These are phyloP conservation scores for Drosophila parthenogenetica DNA, from an alignment of 2,888 invertebrate species.

Conservation along the genomic window DNA sequence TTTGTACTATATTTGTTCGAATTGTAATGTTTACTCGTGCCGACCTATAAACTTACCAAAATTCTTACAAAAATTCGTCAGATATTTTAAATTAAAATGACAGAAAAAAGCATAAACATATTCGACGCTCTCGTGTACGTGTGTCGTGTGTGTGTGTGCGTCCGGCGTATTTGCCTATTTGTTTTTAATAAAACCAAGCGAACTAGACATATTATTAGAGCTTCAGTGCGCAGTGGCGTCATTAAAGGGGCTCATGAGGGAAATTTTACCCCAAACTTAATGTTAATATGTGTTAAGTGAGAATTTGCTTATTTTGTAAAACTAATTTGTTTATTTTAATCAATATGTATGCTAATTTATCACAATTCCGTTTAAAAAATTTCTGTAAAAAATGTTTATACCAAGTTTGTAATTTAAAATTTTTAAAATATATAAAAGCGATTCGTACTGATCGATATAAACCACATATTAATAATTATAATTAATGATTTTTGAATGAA, in stretches of 20 bases:
- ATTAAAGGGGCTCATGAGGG: slow-evolving; percentile 1
- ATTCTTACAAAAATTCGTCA: slow-evolving; percentile 45
- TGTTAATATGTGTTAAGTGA: too few species aligned
- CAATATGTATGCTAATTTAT: too few species aligned
- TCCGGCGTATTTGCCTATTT: slow-evolving; percentile 43
- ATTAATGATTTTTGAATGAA: too few species aligned
- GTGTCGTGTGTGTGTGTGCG: slow-evolving; percentile 15
- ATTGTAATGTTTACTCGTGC: slow-evolving; percentile 33
- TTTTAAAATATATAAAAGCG: too few species aligned
- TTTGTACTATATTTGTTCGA: slow-evolving; percentile 14
- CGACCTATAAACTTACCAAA: slow-evolving; percentile 39
- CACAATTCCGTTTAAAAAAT: too few species aligned
- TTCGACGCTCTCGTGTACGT: slow-evolving; percentile 22
- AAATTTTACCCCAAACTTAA: neutral
- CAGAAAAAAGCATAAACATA: slow-evolving; percentile 49
- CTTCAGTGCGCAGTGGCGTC: slow-evolving; percentile 38
- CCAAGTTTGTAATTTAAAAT: too few species aligned
- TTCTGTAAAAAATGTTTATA: too few species aligned
- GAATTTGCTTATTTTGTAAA: too few species aligned
- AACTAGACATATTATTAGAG: slow-evolving; percentile 44
- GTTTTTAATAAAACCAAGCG: slow-evolving; percentile 49
- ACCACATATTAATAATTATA: too few species aligned
- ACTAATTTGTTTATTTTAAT: too few species aligned
- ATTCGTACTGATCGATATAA: too few species aligned
- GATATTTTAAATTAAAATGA: slow-evolving; percentile 62